These are phyloP conservation scores for Agelas oroides DNA, from an alignment of 37 sponge, comb jelly and placozoan genomes.

Conservation along the genomic window DNA sequence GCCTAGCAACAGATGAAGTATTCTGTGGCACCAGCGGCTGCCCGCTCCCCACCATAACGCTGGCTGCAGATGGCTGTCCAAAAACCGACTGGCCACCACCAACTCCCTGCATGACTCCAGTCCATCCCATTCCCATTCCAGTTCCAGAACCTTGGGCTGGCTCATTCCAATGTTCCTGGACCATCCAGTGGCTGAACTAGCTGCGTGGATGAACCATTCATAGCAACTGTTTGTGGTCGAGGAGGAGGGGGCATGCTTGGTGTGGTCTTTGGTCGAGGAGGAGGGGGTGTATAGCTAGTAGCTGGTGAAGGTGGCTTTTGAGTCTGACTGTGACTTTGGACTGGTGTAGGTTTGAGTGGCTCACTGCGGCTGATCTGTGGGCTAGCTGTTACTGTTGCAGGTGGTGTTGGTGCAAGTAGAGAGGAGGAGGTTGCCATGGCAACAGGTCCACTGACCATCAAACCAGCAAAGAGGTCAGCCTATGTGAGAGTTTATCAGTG, in stretches of 20 bases:
- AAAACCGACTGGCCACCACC: not conserved
- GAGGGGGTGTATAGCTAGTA: not conserved
- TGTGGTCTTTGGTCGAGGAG: not conserved
- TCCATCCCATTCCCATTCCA: not conserved
- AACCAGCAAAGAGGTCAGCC: slow-evolving; percentile 1
- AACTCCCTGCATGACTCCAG: not conserved
- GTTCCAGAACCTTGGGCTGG: not conserved
- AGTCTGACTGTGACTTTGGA: no score
- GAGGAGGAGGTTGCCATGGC: not conserved
- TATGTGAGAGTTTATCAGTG: not conserved
- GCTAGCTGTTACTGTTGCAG: no score
- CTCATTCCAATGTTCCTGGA: not conserved
- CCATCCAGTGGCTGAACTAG: not conserved
- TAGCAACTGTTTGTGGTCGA: not conserved
- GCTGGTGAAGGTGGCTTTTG: no score
- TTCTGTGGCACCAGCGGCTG: slow-evolving; percentile 16
- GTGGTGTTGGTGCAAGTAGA: no score
- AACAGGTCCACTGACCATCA: not conserved
- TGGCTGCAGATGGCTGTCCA: not conserved
- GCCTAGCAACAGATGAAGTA: not conserved
- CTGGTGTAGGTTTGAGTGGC: no score
- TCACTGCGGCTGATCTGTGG: no score
- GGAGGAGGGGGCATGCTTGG: not conserved
- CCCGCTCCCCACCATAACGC: not conserved
- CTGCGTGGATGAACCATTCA: not conserved